Conservation (phyloP, 2,888 invertebrate genomes). For the Ormyrus labotus region DNA sequence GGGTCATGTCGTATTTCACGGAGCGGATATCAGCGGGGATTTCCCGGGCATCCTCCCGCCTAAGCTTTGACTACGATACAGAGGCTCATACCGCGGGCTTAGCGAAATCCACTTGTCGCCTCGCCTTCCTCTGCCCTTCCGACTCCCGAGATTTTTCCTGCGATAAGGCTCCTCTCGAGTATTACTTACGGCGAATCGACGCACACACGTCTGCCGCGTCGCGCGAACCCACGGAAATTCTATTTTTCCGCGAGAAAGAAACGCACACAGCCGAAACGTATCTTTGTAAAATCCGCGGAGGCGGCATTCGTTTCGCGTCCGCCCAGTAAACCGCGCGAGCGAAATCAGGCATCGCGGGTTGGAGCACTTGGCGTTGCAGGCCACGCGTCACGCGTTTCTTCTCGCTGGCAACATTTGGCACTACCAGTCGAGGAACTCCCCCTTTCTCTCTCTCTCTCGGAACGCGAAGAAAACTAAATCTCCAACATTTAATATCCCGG, state of each 20-base stretch:
- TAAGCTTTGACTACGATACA: slow-evolving; percentile 42
- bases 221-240: no score
- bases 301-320: no score
- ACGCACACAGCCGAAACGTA: no score
- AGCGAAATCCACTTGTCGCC: no score
- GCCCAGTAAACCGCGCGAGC: no score
- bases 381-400: not conserved
- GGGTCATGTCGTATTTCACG: slow-evolving; percentile 50
- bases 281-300: no score
- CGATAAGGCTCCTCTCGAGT: slow-evolving; percentile 7
- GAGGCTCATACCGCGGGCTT: not conserved
- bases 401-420: no score
- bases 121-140: no score
- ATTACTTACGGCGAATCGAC: slow-evolving; percentile 1
- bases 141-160: no score
- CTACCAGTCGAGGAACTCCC: no score
- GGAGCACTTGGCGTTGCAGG: no score
- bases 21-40: slow-evolving; percentile 49
- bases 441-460: not conserved
- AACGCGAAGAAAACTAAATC: slow-evolving; percentile 61
- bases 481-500: slow-evolving; percentile 65
- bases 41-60: slow-evolving; percentile 28
- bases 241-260: no score
- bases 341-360: not conserved
- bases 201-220: not conserved